Conservation (phyloP, 2,113 vertebrate genomes). For the Asarcornis scutulata region DNA sequence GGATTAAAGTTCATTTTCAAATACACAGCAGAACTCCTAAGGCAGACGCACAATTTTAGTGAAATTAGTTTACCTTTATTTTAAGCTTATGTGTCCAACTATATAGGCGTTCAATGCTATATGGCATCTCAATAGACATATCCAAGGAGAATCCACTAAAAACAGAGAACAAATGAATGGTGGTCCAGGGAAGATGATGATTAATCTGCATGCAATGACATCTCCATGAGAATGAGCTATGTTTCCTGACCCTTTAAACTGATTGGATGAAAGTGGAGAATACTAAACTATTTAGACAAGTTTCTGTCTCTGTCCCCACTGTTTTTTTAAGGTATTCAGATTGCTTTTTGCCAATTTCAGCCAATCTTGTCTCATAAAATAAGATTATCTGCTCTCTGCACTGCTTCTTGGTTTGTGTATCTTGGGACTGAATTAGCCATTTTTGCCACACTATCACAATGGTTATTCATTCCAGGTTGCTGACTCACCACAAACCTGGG, state of each 20-base stretch:
- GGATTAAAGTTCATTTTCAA: background rate
- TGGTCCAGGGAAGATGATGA: background rate
- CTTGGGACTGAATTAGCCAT: background rate
- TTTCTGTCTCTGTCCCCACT: background rate
- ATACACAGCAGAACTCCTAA: background rate
- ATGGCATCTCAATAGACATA: slow-evolving; percentile 84
- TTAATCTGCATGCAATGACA: background rate
- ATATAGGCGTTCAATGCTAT: slow-evolving; percentile 75
- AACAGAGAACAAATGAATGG: background rate
- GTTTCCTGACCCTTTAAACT: background rate
- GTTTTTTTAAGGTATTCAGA: background rate
- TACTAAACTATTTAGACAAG: background rate
- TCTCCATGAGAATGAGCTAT: background rate
- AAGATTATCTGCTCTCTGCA: background rate
- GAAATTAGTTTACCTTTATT: slow-evolving; percentile 79
- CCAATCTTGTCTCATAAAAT: background rate
- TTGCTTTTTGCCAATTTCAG: background rate
- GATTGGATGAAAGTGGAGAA: background rate
- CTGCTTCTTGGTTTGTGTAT: background rate
- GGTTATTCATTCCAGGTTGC: background rate
- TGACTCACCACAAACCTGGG: background rate
- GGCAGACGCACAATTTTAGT: background rate
- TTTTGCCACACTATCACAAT: background rate
- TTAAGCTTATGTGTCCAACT: slow-evolving; percentile 79
- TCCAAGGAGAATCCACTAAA: slow-evolving; percentile 80